These are phyloP conservation scores for Elanus axillaris DNA, from an alignment of 2,113 vertebrate genomes.

Conservation along the genomic window DNA sequence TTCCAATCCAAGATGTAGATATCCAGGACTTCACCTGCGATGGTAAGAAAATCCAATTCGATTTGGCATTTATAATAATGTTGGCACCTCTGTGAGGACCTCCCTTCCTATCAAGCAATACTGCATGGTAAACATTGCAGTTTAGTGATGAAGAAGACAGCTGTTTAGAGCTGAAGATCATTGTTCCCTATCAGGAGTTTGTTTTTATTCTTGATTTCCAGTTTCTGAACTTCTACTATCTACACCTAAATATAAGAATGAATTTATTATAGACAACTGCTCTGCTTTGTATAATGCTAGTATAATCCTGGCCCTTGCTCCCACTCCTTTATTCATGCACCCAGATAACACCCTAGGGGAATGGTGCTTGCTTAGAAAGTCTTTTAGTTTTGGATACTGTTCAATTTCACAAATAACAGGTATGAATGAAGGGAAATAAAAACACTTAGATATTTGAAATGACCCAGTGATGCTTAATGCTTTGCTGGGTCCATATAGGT, in stretches of 20 bases:
- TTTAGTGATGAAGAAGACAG: neutral
- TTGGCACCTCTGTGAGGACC: neutral
- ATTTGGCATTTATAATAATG: neutral
- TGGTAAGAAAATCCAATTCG: constrained; percentile 68
- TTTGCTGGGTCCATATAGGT: neutral
- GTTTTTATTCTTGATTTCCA: neutral
- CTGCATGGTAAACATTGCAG: neutral
- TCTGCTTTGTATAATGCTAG: neutral
- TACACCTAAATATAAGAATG: neutral
- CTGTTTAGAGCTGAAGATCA: neutral
- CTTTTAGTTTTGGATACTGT: neutral
- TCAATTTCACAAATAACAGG: neutral
- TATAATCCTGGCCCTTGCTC: neutral
- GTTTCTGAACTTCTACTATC: neutral
- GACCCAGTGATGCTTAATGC: neutral
- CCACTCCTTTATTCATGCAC: neutral
- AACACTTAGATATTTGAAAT: neutral
- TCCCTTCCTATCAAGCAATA: neutral
- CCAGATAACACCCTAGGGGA: neutral
- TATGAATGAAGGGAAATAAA: neutral
- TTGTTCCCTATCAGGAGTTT: neutral
- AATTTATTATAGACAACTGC: neutral
- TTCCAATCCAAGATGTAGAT: constrained; percentile 97
- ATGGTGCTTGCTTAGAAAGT: neutral
- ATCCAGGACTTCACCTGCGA: constrained; percentile 95